Percentiles rank a stretch among this genome's conserved stretches.
phyloP scores from a whole-genome alignment of 2,113 vertebrate species.

The Calonectris borealis region DNA sequence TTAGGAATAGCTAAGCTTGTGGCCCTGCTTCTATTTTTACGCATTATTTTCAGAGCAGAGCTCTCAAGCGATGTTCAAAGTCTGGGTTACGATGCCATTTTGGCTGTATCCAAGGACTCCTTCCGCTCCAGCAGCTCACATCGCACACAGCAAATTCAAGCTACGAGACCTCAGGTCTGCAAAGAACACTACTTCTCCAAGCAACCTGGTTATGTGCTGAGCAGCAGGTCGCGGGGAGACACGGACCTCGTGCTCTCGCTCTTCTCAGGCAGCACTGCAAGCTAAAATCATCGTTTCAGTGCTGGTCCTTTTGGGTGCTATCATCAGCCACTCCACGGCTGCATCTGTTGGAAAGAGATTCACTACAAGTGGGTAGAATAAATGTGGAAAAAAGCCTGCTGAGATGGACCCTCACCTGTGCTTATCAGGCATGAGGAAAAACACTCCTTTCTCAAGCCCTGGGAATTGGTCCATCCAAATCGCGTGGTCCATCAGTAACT shows the following conservation, averaged over 20 bases:
- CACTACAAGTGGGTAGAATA: background rate
- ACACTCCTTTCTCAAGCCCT: background rate
- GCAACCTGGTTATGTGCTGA: background rate
- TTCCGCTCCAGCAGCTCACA: background rate
- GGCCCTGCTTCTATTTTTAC: conserved; percentile 22
- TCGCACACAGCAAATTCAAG: background rate
- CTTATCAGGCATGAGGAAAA: background rate
- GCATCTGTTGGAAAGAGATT: background rate
- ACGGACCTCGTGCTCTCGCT: rapidly evolving
- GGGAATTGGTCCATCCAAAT: background rate
- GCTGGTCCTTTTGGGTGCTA: background rate
- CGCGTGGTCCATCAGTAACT: background rate
- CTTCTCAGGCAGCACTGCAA: background rate
- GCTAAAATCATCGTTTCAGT: background rate
- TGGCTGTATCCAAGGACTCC: background rate
- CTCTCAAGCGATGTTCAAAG: background rate
- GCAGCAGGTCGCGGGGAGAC: background rate
- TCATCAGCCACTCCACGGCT: rapidly evolving
- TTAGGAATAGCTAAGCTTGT: background rate
- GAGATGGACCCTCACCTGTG: background rate
- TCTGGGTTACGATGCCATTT: background rate
- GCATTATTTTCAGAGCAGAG: background rate
- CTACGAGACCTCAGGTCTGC: background rate
- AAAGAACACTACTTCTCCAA: background rate
- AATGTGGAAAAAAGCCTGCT: background rate